Evolutionary conservation across 2,113 vertebrate genomes (phyloP).

Genomic region (Varanus salvator): DNA sequence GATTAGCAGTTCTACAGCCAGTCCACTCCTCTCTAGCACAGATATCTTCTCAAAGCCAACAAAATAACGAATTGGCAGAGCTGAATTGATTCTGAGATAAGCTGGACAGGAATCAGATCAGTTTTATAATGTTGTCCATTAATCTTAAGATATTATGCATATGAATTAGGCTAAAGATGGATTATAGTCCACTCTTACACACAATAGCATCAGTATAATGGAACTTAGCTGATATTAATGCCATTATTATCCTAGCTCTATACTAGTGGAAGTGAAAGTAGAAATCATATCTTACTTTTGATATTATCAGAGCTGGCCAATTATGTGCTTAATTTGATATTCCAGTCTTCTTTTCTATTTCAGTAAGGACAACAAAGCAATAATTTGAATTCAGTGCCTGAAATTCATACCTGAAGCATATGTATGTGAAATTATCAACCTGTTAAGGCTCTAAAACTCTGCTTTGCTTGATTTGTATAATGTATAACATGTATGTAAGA

Average conservation of each 20-base stretch:
- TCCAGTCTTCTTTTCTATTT: constrained; percentile 13
- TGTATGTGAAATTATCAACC: no score
- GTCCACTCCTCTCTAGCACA: not conserved
- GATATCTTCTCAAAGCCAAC: not conserved
- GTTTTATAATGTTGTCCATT: not conserved
- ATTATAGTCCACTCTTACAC: not conserved
- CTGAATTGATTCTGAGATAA: not conserved
- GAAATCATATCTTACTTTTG: not conserved
- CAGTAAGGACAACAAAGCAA: constrained; percentile 40
- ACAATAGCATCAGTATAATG: not conserved
- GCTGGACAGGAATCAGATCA: not conserved
- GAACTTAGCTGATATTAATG: not conserved
- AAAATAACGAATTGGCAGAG: not conserved
- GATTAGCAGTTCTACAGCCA: not conserved
- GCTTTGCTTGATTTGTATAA: not conserved
- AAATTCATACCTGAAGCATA: not conserved
- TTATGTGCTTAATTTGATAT: constrained; percentile 7
- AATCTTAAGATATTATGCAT: not conserved
- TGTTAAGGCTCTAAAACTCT: not conserved
- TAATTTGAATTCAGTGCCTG: constrained; percentile 6
- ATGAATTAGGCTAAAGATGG: not conserved
- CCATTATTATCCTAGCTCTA: not conserved
- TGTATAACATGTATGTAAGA: not conserved
- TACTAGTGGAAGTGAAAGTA: not conserved
- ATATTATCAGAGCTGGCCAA: not conserved